A percentile compares a stretch with the other conserved stretches of the same genome.
These are phyloP conservation scores for Calyptomena viridis DNA, from an alignment of 2,113 vertebrate genomes.

Conservation along the genomic window DNA sequence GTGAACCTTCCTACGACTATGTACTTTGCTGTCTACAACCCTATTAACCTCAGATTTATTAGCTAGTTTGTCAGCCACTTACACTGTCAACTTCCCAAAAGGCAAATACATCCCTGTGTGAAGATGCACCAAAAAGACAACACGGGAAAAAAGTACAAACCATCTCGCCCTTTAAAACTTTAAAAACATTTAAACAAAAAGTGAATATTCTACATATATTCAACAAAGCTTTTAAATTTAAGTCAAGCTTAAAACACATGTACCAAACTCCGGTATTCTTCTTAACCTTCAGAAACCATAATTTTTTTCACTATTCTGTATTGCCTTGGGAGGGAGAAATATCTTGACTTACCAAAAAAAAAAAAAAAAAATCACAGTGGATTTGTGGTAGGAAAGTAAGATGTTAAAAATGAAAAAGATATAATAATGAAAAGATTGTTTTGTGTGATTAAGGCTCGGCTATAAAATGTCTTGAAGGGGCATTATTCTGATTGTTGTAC, in stretches of 20 bases:
- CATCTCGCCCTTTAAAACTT: slow-evolving; percentile 18
- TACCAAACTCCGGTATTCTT: not conserved
- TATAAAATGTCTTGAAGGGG: not conserved
- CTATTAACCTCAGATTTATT: slow-evolving; percentile 79
- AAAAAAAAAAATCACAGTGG: not conserved
- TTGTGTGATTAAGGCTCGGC: slow-evolving; percentile 10
- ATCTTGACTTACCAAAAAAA: not conserved
- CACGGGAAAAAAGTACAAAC: slow-evolving; percentile 40
- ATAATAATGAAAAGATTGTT: not conserved
- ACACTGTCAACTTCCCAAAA: slow-evolving; percentile 70
- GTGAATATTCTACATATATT: not conserved
- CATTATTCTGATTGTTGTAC: not conserved
- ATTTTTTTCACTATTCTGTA: not conserved
- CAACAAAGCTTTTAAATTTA: not conserved
- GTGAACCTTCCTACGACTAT: slow-evolving; percentile 64
- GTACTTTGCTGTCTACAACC: slow-evolving; percentile 74
- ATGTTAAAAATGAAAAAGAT: not conserved
- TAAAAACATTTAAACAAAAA: not conserved
- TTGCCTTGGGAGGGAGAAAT: not conserved
- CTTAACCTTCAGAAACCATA: not conserved
- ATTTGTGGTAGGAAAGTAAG: not conserved
- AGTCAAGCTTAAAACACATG: slow-evolving; percentile 18
- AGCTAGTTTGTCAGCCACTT: slow-evolving; percentile 75
- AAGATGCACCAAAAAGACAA: slow-evolving; percentile 62
- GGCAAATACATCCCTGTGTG: slow-evolving; percentile 59